Percentiles rank a stretch among this genome's conserved stretches.
These are phyloP conservation scores for Leptonema lineaticorne DNA, from an alignment of 1,140 invertebrate genomes.

Conservation along the genomic window DNA sequence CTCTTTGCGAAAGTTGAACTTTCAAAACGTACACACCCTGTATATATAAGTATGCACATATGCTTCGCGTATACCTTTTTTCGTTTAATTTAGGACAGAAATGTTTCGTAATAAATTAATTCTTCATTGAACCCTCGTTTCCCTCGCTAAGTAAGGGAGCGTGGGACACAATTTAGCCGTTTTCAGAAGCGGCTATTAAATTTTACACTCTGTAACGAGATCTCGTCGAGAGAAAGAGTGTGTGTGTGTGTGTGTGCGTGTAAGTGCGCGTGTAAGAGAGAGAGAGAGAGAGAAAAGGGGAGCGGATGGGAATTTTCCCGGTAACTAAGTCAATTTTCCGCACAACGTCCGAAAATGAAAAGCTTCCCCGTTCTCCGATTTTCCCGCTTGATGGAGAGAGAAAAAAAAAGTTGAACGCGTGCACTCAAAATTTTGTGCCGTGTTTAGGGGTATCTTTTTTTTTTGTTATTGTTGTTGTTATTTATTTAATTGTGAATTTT, in stretches of 20 bases:
- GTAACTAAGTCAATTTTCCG: conserved; percentile 9
- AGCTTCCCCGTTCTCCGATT: background rate
- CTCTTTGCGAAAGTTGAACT: too few species aligned
- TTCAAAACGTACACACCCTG: too few species aligned
- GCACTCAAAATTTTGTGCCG: background rate
- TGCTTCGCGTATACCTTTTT: background rate
- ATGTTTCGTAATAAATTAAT: background rate
- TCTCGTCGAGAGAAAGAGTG: background rate
- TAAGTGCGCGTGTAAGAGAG: too few species aligned
- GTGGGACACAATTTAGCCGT: background rate
- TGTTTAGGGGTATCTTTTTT: background rate
- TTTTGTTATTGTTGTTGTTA: too few species aligned
- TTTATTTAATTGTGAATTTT: too few species aligned
- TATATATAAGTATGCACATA: background rate
- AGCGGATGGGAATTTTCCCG: background rate
- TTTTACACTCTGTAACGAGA: conserved; percentile 6
- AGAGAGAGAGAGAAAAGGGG: too few species aligned
- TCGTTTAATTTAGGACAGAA: background rate
- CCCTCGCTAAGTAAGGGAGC: background rate
- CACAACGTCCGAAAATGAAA: background rate
- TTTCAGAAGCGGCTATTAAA: conserved; percentile 1
- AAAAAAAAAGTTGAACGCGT: background rate
- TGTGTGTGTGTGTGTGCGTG: too few species aligned
- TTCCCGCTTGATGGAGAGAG: background rate
- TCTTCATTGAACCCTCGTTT: background rate